Evolutionary conservation across 2,797 vertebrate genomes (phyloP).

Genomic region (Mustela erminea): DNA sequence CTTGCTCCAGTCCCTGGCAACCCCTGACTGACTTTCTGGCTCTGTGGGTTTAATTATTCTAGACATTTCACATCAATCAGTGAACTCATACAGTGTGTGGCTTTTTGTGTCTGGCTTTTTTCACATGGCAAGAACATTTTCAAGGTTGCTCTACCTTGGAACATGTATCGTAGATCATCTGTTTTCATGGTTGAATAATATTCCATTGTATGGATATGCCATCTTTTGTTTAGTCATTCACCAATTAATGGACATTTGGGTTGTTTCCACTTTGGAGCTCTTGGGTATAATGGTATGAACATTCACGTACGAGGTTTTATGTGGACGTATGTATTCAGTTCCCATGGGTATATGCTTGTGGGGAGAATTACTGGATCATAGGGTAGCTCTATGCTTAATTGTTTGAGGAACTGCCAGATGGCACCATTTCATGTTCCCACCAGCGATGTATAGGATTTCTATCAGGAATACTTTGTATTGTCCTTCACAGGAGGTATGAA

Average conservation of each 20-base stretch:
- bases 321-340: not conserved
- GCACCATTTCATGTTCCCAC: not conserved
- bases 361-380: not conserved
- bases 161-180: not conserved
- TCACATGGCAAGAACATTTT: not conserved
- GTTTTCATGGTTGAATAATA: not conserved
- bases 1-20: not conserved
- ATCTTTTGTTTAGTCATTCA: not conserved
- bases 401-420: not conserved
- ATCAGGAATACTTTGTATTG: not conserved
- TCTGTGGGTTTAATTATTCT: not conserved
- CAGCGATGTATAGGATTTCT: not conserved
- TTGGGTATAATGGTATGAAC: not conserved
- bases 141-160: not conserved
- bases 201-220: not conserved
- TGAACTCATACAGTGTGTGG: not conserved
- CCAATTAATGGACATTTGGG: not conserved
- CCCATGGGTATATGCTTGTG: not conserved
- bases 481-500: not conserved
- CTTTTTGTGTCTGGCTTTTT: not conserved
- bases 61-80: conserved; percentile 25
- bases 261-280: not conserved
- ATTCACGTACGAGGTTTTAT: not conserved
- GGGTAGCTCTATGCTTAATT: not conserved
- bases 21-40: not conserved